Percentiles rank a stretch among this genome's conserved stretches.
Conservation (phyloP, 2,888 invertebrate genomes). For the Macrophya alboannulata region DNA sequence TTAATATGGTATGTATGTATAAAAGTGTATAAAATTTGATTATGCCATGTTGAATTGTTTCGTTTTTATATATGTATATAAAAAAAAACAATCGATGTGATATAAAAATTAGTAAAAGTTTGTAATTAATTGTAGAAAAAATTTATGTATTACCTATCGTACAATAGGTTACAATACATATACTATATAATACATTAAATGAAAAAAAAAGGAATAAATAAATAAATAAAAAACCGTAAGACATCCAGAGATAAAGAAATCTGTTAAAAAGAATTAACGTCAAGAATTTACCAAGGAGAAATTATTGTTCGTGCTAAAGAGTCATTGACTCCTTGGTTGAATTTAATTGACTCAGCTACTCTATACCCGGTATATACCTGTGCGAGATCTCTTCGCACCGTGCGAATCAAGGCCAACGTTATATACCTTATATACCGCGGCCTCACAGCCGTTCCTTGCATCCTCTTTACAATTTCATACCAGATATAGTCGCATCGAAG, state of each 20-base stretch:
- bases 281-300: slow-evolving; percentile 60
- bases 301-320: slow-evolving; percentile 67
- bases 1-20: too few relatives aligned
- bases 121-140: too few relatives aligned
- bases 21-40: too few relatives aligned
- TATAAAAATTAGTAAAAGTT: too few relatives aligned
- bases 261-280: background rate
- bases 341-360: slow-evolving; percentile 71
- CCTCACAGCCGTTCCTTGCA: background rate
- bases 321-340: slow-evolving; percentile 74
- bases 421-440: slow-evolving; percentile 12
- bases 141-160: too few relatives aligned
- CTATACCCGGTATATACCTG: background rate
- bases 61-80: too few relatives aligned
- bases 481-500: background rate
- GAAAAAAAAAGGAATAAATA: too few relatives aligned
- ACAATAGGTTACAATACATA: too few relatives aligned
- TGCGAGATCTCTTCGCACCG: slow-evolving; percentile 49
- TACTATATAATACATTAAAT: too few relatives aligned
- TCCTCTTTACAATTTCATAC: slow-evolving; percentile 12
- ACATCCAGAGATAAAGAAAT: background rate
- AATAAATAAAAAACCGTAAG: background rate
- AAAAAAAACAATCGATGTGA: too few relatives aligned
- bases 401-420: slow-evolving; percentile 54
- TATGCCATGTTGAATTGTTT: too few relatives aligned